Conservation (phyloP, 2,797 vertebrate genomes). For the Pangasius djambal region DNA sequence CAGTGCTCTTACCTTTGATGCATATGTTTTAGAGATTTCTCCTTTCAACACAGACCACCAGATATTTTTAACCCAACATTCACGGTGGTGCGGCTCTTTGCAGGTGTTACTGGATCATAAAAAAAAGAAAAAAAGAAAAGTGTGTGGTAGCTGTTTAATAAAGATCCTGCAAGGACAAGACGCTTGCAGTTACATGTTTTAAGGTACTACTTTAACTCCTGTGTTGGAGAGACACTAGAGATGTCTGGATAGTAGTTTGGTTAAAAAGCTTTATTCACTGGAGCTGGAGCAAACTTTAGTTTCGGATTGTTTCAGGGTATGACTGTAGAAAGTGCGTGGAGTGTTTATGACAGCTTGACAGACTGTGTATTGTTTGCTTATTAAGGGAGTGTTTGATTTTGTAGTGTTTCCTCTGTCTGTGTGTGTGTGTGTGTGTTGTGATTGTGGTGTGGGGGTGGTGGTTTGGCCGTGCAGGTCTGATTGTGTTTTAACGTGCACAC, state of each 20-base stretch:
- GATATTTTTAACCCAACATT: not conserved
- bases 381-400: slow-evolving; percentile 12
- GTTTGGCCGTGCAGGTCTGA: slow-evolving; percentile 9
- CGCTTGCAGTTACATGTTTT: slow-evolving; percentile 22
- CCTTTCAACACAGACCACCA: slow-evolving; percentile 16
- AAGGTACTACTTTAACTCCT: slow-evolving; percentile 1
- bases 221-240: no score
- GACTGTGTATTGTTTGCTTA: not conserved
- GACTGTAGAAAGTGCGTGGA: not conserved
- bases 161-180: not conserved
- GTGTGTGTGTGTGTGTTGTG: not conserved
- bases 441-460: slow-evolving; percentile 2
- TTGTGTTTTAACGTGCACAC: not conserved
- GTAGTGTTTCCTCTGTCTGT: not conserved
- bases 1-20: not conserved
- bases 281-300: not conserved
- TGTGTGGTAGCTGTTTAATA: not conserved
- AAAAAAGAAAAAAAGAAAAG: not conserved
- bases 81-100: not conserved
- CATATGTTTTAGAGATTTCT: slow-evolving; percentile 13
- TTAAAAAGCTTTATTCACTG: not conserved
- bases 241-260: not conserved
- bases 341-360: not conserved
- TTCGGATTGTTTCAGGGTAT: not conserved
- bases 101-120: not conserved